Percentiles rank a stretch among this genome's conserved stretches.
These are phyloP conservation scores for Eupithecia insigniata DNA, from an alignment of 2,888 invertebrate genomes.

Conservation along the genomic window DNA sequence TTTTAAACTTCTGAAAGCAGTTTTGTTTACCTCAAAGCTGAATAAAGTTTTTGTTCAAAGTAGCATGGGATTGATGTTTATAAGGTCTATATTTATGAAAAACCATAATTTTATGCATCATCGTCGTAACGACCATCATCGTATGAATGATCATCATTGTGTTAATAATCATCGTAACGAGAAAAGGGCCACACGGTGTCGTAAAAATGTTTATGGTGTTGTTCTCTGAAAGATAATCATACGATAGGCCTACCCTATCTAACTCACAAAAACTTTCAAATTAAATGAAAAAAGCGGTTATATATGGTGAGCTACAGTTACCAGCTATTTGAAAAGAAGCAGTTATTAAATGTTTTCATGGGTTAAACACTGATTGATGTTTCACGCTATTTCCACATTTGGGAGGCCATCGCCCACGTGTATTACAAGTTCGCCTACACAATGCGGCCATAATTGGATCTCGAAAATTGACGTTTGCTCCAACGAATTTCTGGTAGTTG, in stretches of 20 bases:
- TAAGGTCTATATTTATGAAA: not conserved
- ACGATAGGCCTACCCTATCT: not conserved
- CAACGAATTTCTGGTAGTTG: slow-evolving; percentile 54
- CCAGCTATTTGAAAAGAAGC: not conserved
- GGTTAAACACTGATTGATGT: slow-evolving; percentile 11
- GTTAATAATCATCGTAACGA: not conserved
- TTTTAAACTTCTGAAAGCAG: slow-evolving; percentile 34
- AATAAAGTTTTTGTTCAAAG: slow-evolving; percentile 25
- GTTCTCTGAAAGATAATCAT: not conserved
- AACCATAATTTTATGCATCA: not conserved
- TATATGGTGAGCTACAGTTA: not conserved
- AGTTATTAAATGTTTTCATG: not conserved
- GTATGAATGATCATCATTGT: too few species aligned
- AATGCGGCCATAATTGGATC: slow-evolving; percentile 59
- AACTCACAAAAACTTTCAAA: not conserved
- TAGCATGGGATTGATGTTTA: not conserved
- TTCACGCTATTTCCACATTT: slow-evolving; percentile 6
- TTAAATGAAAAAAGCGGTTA: not conserved
- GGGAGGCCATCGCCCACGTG: not conserved
- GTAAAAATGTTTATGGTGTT: not conserved
- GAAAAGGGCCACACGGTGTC: not conserved
- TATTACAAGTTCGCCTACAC: slow-evolving; percentile 45
- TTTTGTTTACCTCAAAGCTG: slow-evolving; percentile 32
- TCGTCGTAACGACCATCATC: too few species aligned
- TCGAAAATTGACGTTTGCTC: slow-evolving; percentile 53